Conservation (phyloP, 2,888 invertebrate genomes). For the Cerastoderma edule region DNA sequence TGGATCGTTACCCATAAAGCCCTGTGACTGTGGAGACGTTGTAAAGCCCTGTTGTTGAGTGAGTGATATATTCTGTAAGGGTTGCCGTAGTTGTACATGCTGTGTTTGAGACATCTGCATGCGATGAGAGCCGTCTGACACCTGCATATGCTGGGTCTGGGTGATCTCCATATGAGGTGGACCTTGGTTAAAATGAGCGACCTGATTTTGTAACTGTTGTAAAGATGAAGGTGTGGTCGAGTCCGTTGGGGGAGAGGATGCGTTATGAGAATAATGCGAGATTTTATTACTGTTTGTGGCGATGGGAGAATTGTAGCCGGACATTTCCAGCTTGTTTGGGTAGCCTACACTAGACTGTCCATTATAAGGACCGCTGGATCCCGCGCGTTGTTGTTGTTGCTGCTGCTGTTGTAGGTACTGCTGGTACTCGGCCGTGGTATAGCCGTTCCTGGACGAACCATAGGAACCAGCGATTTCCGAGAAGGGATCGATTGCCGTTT, state of each 20-base stretch:
- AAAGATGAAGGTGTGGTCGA: conserved; percentile 72
- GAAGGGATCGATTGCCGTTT: conserved; percentile 71
- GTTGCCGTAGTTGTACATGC: conserved; percentile 86
- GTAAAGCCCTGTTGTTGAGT: conserved; percentile 78
- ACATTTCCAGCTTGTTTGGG: conserved; percentile 45
- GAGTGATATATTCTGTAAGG: conserved; percentile 74
- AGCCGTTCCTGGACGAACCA: conserved; percentile 54
- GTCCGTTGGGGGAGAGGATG: conserved; percentile 56
- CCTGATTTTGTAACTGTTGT: conserved; percentile 81
- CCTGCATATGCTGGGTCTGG: conserved; percentile 90
- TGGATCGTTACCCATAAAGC: conserved; percentile 68
- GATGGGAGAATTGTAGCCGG: conserved; percentile 34
- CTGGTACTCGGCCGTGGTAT: conserved; percentile 44
- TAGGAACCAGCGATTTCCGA: conserved; percentile 56
- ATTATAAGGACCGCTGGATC: conserved; percentile 37
- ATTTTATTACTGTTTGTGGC: conserved; percentile 78
- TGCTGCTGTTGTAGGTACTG: conserved; percentile 28
- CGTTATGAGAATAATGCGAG: conserved; percentile 79
- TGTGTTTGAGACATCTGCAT: conserved; percentile 79
- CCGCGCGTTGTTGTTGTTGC: conserved; percentile 30
- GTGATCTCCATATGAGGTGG: conserved; percentile 89
- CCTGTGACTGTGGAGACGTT: conserved; percentile 63
- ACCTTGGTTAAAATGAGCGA: conserved; percentile 91
- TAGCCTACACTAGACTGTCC: conserved; percentile 51
- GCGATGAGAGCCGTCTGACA: conserved; percentile 75